Evolutionary conservation across 2,888 invertebrate genomes (phyloP).

Genomic region (Eugnorisma glareosa): DNA sequence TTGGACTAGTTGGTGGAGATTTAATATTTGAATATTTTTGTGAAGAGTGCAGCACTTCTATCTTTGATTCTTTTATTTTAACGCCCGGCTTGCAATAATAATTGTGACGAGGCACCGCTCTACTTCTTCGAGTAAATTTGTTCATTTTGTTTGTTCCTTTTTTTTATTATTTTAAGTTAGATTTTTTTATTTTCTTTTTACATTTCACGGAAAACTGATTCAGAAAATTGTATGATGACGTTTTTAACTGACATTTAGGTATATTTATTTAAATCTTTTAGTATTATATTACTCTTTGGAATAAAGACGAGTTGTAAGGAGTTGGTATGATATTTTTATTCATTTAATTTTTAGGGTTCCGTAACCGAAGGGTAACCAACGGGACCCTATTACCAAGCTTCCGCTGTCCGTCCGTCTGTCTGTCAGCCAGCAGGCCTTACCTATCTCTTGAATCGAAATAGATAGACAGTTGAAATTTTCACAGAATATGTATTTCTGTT

Average conservation of each 20-base stretch:
- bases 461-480: no score
- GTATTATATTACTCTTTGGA: background rate
- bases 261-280: background rate
- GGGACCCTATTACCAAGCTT: no score
- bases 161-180: constrained; percentile 9
- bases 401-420: no score
- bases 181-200: constrained; percentile 17
- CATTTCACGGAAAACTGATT: background rate
- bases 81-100: constrained; percentile 35
- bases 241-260: constrained; percentile 16
- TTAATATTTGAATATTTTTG: constrained; percentile 33
- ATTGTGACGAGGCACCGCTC: constrained; percentile 15
- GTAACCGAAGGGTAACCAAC: no score
- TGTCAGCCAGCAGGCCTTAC: no score
- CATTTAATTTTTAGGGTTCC: no score
- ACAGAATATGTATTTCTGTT: no score
- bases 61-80: constrained; percentile 46
- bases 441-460: no score
- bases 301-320: background rate
- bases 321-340: background rate
- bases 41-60: constrained; percentile 67
- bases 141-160: constrained; percentile 71
- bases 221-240: constrained; percentile 15
- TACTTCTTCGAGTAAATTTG: constrained; percentile 71
- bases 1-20: constrained; percentile 58